Conservation (phyloP, 1,140 invertebrate species). For the Sitobion miscanthi region DNA sequence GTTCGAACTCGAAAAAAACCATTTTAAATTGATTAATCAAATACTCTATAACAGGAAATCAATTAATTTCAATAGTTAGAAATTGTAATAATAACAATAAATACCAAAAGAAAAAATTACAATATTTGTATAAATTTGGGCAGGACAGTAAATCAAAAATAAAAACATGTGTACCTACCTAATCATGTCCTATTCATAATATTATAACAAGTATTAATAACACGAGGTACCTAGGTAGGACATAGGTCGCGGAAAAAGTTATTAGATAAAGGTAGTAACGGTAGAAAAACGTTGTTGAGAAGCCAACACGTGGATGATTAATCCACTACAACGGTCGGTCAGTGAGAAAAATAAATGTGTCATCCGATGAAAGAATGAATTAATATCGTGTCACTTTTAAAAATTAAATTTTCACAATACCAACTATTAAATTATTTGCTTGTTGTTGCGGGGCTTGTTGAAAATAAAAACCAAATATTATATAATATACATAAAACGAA, state of each 20-base stretch:
- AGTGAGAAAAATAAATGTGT: not conserved
- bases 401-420: not conserved
- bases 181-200: not conserved
- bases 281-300: not conserved
- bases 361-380: not conserved
- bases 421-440: not conserved
- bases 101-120: not conserved
- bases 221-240: not conserved
- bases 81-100: not conserved
- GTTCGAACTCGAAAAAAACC: not conserved
- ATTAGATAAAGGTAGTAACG: not conserved
- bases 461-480: not conserved
- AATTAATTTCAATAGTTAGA: not conserved
- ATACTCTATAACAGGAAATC: not conserved
- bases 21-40: slow-evolving; percentile 14
- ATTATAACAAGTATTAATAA: not conserved
- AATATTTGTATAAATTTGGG: not conserved
- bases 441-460: not conserved
- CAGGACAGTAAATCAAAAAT: not conserved
- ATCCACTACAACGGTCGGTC: not conserved
- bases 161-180: not conserved
- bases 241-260: not conserved
- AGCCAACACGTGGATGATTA: too few species aligned
- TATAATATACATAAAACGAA: slow-evolving; percentile 10
- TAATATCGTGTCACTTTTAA: not conserved